Base-by-base conservation (phyloP, 2,888 invertebrate genomes). In the Lochmaea capreae region DNA sequence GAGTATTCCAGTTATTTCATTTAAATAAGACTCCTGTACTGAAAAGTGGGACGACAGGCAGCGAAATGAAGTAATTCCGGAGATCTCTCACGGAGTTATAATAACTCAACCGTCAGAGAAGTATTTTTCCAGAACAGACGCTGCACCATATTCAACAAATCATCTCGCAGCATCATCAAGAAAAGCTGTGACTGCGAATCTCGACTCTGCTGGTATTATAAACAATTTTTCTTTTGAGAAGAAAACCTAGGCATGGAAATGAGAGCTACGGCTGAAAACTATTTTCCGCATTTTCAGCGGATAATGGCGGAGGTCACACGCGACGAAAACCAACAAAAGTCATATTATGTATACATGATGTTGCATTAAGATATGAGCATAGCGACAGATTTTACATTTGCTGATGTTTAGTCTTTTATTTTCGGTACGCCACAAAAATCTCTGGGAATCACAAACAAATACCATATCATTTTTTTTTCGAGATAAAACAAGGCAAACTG, bases 1-100 rank as follows among this genome's bases (percentile, higher is more conserved):
- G 11, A 43, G 10, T 11, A 43, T 16, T 54, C n/a, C 8, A 54
- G 5, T 54, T 54, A 9, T 54, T 54, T 8, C 10, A 16, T 54
- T 8, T 16, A 59, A 59, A 33, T 8, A 14, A 33, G 26, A 39
- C 8, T 59, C 33, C 59, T 33, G 33, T n/a, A 42, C 78, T 75
- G 79, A 78, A 78, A 81, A 83, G 76, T 80, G 66, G 78, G 76
- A 73, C 78, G 77, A 77, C 77, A 76, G 77, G 76, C 78, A 79
- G 77, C 78, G 75, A 79, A 83, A 84, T 81, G 81, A 81, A 81
- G 83, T 82, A 83, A 84, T 85, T 85, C 81, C 80, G 79, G 78
- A 78, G 79, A 79, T 83, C 80, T 78, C 82, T 82, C 84, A 84
- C 84, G 84, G 80, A 82, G 77, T 76, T 78, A 80, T 82, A 84